A percentile compares a stretch with the other conserved stretches of the same genome.
Conservation (phyloP, 2,113 vertebrate species). For the Syrmaticus mikado region DNA sequence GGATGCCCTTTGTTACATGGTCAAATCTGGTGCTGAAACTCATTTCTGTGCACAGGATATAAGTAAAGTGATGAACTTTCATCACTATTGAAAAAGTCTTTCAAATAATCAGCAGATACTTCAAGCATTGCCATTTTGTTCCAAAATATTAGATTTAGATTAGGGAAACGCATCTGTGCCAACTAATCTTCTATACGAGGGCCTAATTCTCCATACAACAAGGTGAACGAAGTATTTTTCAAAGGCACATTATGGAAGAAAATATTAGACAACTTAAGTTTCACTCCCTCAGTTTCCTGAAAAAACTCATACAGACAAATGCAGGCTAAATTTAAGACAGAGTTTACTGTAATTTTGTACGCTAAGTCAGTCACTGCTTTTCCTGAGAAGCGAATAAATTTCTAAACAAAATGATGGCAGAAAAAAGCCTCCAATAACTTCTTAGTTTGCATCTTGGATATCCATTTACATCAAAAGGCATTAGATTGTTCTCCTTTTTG, state of each 20-base stretch:
- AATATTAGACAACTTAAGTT: neutral
- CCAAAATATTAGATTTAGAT: neutral
- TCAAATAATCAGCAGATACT: neutral
- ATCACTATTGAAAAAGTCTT: neutral
- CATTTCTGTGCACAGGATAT: neutral
- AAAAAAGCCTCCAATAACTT: neutral
- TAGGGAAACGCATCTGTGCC: neutral
- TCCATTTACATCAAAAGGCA: neutral
- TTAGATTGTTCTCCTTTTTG: neutral
- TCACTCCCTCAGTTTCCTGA: neutral
- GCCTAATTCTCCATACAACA: neutral
- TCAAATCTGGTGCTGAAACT: neutral
- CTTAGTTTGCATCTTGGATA: neutral
- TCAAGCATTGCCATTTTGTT: neutral
- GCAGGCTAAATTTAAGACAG: neutral
- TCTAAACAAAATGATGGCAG: neutral
- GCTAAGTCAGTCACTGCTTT: neutral
- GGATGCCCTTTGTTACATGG: neutral
- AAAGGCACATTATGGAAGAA: neutral
- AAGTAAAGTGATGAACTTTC: neutral
- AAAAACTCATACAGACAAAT: neutral
- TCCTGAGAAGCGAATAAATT: neutral
- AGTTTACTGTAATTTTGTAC: neutral
- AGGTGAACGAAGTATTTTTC: neutral
- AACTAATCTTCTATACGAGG: neutral